Conservation (phyloP, 2,797 vertebrate genomes). For the Acanthiza pusilla region DNA sequence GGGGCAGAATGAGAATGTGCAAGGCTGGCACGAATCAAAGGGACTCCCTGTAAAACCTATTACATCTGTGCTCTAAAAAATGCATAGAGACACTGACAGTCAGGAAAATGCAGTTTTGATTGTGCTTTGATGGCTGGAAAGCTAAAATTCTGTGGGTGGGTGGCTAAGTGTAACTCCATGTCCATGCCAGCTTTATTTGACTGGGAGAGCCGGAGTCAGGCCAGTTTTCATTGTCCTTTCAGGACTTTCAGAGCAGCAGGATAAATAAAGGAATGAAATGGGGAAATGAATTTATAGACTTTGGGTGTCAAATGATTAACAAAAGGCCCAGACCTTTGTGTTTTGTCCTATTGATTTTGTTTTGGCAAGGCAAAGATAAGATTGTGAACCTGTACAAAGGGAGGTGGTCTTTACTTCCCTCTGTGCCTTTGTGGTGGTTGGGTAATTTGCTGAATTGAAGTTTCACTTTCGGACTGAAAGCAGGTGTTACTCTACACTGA, state of each 20-base stretch:
- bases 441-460: conserved; percentile 7
- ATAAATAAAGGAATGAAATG: conserved; percentile 47
- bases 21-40: conserved; percentile 62
- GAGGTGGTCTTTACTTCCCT: conserved; percentile 7
- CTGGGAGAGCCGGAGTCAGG: conserved; percentile 30
- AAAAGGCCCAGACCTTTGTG: conserved; percentile 35
- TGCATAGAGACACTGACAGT: conserved; percentile 55
- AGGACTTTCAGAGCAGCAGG: conserved; percentile 43
- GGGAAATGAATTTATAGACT: conserved; percentile 59
- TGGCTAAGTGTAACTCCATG: conserved; percentile 34
- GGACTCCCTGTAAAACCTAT: conserved; percentile 65
- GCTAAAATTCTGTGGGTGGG: conserved; percentile 59
- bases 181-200: conserved; percentile 50
- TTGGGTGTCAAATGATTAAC: conserved; percentile 51
- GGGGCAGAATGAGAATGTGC: conserved; percentile 66
- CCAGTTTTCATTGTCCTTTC: conserved; percentile 29
- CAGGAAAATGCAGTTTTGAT: conserved; percentile 58
- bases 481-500: conserved; percentile 22
- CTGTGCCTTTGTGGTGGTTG: conserved; percentile 22
- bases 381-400: conserved; percentile 30
- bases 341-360: conserved; percentile 55
- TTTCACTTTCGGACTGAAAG: conserved; percentile 15
- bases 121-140: conserved; percentile 60
- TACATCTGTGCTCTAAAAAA: conserved; percentile 59
- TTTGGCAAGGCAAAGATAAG: conserved; percentile 52